phyloP scores from a whole-genome alignment of 2,888 invertebrate species.

The Synergus umbraculus region DNA sequence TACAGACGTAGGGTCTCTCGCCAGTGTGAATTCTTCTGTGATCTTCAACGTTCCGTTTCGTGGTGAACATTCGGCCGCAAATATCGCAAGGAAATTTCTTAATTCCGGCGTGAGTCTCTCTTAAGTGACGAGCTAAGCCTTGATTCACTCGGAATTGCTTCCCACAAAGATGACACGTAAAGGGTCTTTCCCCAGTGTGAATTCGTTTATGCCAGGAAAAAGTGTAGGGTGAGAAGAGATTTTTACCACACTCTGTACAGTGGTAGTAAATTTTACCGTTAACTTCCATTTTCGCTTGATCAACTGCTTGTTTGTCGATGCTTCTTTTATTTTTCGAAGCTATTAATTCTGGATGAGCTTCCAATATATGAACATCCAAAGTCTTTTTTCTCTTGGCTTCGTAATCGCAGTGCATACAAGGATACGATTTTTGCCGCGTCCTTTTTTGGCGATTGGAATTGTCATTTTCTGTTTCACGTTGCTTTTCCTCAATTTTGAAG shows the following conservation, averaged over 20 bases:
- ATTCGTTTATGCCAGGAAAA: constrained; percentile 82
- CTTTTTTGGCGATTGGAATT: constrained; percentile 12
- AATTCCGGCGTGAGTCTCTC: constrained; percentile 82
- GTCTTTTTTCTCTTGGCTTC: constrained; percentile 57
- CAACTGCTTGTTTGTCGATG: constrained; percentile 73
- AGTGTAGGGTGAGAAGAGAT: constrained; percentile 81
- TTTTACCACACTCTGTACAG: constrained; percentile 81
- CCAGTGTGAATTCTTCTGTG: constrained; percentile 77
- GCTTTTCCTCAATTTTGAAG: neutral
- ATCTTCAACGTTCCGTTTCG: constrained; percentile 81
- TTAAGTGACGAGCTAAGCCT: constrained; percentile 82
- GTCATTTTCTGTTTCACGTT: neutral
- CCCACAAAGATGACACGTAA: constrained; percentile 83
- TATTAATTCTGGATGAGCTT: constrained; percentile 59
- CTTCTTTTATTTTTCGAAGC: constrained; percentile 50
- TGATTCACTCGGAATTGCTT: constrained; percentile 83
- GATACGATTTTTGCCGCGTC: constrained; percentile 47
- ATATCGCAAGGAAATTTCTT: constrained; percentile 81
- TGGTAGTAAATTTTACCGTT: constrained; percentile 80
- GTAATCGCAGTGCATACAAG: constrained; percentile 63
- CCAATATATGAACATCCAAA: constrained; percentile 55
- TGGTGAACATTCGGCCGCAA: constrained; percentile 81
- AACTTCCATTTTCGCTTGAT: constrained; percentile 69
- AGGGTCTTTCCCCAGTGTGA: constrained; percentile 83
- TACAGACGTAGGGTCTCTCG: constrained; percentile 77